Evolutionary conservation across 2,113 vertebrate genomes (phyloP), one percentile per base, ranked within the genome.

Genomic region (Cepphus grylle): DNA sequence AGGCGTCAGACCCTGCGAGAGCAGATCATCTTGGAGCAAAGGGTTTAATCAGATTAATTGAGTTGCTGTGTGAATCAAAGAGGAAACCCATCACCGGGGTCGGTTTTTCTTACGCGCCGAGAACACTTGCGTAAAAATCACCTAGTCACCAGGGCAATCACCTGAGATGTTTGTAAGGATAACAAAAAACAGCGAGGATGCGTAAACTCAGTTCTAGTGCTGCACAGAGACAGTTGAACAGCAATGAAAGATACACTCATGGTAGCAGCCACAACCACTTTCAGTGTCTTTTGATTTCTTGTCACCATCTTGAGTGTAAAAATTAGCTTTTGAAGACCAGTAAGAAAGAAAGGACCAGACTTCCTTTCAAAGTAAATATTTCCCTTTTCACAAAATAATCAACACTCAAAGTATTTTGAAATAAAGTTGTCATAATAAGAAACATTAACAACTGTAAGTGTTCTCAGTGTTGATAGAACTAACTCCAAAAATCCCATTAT

Each of bases 61-160:
- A 16, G 14, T 2, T 72, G 23, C 26, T 76, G 5, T 40, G 10
- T 40, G 77, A 77, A 36, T 59, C 7, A 12, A 38, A 45, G 59
- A 38, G 15, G 15, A 32, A 69, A 47, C 17, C 16, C 11, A 5
- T 3, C 9, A 0, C 20, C 0, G 2, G 14, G 3, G 38, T n/a
- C 14, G 3, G 1, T 38, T 65, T 72, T 79, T 14, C 22, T 23
- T 20, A 0, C 0, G 0, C 29, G 47, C 21, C 71, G 42, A 38
- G 79, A 66, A n/a, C 5, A 7, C 12, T n/a, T 72, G 11, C 38
- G 11, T 40, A 61, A 52, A 72, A 83, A 25, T 43, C 9, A 8
- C 17, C 27, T 26, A 8, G 47, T 16, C 61, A 27, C 47, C 43
- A 70, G 38, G 30, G 8, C 1, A 18, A 2, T 22, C 1, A 0